A percentile compares a stretch with the other conserved stretches of the same genome.
Evolutionary conservation across 2,888 invertebrate genomes (phyloP).

Genomic region (Ditula angustiorana): DNA sequence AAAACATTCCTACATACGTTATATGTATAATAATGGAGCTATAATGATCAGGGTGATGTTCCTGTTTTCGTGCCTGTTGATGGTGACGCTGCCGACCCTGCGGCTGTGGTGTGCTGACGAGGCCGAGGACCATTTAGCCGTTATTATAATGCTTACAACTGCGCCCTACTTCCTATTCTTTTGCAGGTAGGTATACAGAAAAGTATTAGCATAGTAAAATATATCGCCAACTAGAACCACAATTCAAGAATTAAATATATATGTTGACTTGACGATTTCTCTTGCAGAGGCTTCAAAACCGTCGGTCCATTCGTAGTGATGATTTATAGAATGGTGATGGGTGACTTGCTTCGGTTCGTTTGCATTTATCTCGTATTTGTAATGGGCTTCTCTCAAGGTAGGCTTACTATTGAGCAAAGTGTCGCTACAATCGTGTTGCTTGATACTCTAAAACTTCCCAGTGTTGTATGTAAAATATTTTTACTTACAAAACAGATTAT

Average conservation of each 20-base stretch:
- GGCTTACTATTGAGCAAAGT: background rate
- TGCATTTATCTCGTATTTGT: constrained; percentile 98
- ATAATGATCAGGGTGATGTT: constrained; percentile 92
- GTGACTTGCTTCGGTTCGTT: constrained; percentile 97
- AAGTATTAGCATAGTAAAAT: too few relatives aligned
- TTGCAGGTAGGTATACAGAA: constrained; percentile 89
- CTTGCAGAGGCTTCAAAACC: constrained; percentile 96
- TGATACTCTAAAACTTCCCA: background rate
- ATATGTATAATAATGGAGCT: too few relatives aligned
- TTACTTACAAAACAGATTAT: background rate
- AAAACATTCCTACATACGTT: too few relatives aligned
- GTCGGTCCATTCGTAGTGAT: constrained; percentile 99
- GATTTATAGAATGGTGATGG: constrained; percentile 99
- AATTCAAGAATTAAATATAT: constrained; percentile 38
- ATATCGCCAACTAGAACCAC: background rate
- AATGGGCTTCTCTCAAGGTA: constrained; percentile 98
- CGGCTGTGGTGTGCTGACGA: constrained; percentile 93
- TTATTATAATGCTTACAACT: constrained; percentile 97
- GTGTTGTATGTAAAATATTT: too few relatives aligned
- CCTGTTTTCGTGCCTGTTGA: constrained; percentile 95
- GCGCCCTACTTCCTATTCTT: constrained; percentile 99
- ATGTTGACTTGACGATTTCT: background rate
- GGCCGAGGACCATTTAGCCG: constrained; percentile 96
- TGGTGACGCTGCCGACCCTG: constrained; percentile 93
- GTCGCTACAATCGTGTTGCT: background rate